These are phyloP conservation scores for Nebria salina DNA, from an alignment of 2,888 invertebrate species.

Conservation along the genomic window DNA sequence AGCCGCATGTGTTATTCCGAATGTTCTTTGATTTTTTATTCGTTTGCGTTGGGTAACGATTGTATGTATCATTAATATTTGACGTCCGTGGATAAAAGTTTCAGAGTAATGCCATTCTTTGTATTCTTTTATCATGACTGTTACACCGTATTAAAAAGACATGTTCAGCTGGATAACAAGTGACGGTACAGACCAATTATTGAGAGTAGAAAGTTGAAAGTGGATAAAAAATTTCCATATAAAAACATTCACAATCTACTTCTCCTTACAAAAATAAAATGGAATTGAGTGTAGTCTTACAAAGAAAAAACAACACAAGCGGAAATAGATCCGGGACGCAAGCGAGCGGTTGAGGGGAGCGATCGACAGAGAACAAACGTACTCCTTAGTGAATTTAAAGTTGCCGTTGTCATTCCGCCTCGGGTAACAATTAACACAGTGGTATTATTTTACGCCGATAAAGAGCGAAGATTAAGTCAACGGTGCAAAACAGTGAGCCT, in stretches of 20 bases:
- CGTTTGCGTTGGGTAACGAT: too few species aligned
- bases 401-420: constrained; percentile 24
- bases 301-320: neutral
- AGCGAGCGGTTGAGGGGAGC: neutral
- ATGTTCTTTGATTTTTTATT: too few species aligned
- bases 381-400: constrained; percentile 8
- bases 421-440: constrained; percentile 37
- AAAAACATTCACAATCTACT: neutral
- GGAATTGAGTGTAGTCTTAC: neutral
- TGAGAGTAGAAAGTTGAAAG: neutral
- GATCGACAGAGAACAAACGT: constrained; percentile 4
- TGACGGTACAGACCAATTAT: neutral
- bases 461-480: constrained; percentile 41
- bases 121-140: too few species aligned
- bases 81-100: too few species aligned
- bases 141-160: too few species aligned
- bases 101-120: too few species aligned
- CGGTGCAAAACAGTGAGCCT: constrained; percentile 40
- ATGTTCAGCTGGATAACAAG: neutral
- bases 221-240: neutral
- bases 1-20: too few species aligned
- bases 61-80: too few species aligned
- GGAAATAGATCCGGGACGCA: neutral
- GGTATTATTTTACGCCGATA: constrained; percentile 40
- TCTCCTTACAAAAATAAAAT: neutral